Percentiles rank a stretch among this genome's conserved stretches.
Evolutionary conservation across 2,113 vertebrate genomes (phyloP).

Genomic region (Melanotaenia duboulayi): DNA sequence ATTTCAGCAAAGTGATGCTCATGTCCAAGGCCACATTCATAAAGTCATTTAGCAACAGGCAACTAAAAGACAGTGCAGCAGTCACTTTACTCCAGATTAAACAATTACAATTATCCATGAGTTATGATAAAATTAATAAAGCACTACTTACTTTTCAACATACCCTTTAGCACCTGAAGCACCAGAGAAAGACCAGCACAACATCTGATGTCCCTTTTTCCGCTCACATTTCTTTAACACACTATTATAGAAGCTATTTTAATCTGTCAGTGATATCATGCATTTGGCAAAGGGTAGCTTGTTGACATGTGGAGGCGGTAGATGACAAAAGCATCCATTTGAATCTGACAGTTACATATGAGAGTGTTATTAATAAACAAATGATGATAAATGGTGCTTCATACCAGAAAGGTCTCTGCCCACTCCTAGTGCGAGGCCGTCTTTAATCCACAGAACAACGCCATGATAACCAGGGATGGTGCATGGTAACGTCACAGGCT

Average conservation of each 20-base stretch:
- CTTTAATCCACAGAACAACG: constrained; percentile 97
- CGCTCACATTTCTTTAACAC: constrained; percentile 26
- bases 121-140: constrained; percentile 69
- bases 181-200: constrained; percentile 49
- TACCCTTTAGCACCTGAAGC: constrained; percentile 69
- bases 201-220: constrained; percentile 49
- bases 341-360: constrained; percentile 19
- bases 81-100: constrained; percentile 75
- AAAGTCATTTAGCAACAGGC: constrained; percentile 59
- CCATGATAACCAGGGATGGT: constrained; percentile 94
- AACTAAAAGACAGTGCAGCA: constrained; percentile 62
- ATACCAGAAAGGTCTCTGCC: constrained; percentile 95
- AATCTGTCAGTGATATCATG: constrained; percentile 33
- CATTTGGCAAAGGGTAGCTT: constrained; percentile 30
- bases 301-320: constrained; percentile 24
- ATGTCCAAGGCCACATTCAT: constrained; percentile 53
- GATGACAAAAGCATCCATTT: constrained; percentile 26
- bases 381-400: constrained; percentile 32
- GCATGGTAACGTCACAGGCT: constrained; percentile 92
- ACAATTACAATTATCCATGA: constrained; percentile 79
- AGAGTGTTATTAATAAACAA: constrained; percentile 25
- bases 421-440: constrained; percentile 93
- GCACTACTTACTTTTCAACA: constrained; percentile 73
- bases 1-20: constrained; percentile 62
- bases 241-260: constrained; percentile 16